Base-by-base conservation (phyloP, 2,888 invertebrate genomes). In the Coelopa pilipes region DNA sequence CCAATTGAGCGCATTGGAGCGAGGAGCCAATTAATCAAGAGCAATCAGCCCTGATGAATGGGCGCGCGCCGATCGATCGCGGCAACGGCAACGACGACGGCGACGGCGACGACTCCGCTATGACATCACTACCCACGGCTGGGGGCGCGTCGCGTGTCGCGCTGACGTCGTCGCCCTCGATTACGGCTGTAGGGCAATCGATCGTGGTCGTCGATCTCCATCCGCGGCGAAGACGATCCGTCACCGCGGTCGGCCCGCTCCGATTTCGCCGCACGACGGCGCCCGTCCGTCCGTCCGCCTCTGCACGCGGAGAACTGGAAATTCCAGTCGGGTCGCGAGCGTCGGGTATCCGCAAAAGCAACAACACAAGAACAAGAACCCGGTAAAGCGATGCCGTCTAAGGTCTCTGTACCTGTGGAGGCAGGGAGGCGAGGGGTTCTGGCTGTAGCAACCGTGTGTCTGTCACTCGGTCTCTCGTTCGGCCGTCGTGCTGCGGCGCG, bases 11-110 rank as follows among this genome's bases (percentile, higher is more conserved):
- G 53, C 24, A 68, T 72, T 72, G 12, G 21, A 57, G 12, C 57
- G 57, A 57, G 7, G 34, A 34, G 7, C 4, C 66, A 71, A 72
- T 70, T 59, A 72, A 76, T 76, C 76, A 53, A 76, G 73, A 75
- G 59, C 78, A 78, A 76, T 78, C 76, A 75, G 63, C 55, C 19
- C 75, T 68, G 74, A 76, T 78, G 57, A 75, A 76, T 46, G 63
- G 63, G 50, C 57, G 72, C 71, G 70, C 74, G 74, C 74, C 75
- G 45, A 55, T 24, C 45, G 70, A 46, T 47, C 19, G 45, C 11
- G 17, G 45, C 15, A 11, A 34, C 46, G 46, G 45, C n/a, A 59
- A 19, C 24, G 57, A 17, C 10, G n/a, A n/a, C n/a, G n/a, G n/a
- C 7, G 34, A 7, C 34, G 34, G 34, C n/a, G 21, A 2, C 11